These are phyloP conservation scores for Trichechus manatus DNA, from an alignment of 2,113 vertebrate species.

Conservation along the genomic window DNA sequence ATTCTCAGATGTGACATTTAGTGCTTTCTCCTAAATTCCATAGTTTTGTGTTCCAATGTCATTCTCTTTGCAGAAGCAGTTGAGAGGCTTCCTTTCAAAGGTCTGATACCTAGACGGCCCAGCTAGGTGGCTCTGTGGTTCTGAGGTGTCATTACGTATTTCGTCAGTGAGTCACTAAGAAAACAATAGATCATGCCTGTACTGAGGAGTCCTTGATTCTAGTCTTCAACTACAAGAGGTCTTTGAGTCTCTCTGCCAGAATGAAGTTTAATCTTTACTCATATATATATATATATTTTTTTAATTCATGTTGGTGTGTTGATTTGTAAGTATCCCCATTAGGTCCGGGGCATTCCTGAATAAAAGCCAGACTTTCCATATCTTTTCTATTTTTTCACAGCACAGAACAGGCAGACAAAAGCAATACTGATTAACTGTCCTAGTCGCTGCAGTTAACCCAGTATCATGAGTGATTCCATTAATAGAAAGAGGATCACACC, in stretches of 20 bases:
- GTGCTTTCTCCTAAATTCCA: background rate
- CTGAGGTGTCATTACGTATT: background rate
- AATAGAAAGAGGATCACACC: background rate
- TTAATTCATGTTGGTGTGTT: background rate
- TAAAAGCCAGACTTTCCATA: background rate
- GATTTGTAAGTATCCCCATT: background rate
- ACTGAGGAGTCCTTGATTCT: background rate
- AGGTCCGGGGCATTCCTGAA: background rate
- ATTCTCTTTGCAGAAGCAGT: background rate
- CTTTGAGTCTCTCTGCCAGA: background rate
- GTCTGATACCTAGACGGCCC: background rate
- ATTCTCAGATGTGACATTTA: background rate
- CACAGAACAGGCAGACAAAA: background rate
- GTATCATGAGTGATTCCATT: background rate
- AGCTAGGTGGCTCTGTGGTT: background rate
- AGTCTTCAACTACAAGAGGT: background rate
- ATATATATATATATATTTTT: too few species aligned
- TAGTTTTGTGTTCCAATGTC: background rate
- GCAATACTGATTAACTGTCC: background rate
- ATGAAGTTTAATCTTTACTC: background rate
- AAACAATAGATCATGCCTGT: background rate
- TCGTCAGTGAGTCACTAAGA: background rate
- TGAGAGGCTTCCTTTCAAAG: background rate
- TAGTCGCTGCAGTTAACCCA: background rate
- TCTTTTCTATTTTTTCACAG: constrained; percentile 3